Evolutionary conservation across 53 echinoderm and acorn worm genomes (phyloP).

Genomic region (Holothuria leucospilota): DNA sequence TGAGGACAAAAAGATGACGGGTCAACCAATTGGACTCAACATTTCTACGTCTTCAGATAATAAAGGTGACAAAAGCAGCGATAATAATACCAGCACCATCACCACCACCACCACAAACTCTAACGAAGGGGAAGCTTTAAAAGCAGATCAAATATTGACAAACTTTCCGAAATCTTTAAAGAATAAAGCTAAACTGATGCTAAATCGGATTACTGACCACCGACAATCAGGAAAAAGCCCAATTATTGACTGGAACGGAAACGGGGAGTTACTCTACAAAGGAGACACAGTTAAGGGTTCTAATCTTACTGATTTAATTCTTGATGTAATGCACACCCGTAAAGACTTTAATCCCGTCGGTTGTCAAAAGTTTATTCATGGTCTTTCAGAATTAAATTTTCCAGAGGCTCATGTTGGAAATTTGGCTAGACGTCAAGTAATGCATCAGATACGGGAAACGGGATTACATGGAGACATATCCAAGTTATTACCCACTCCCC

Average conservation of each 20-base stretch:
- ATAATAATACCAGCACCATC: too few relatives aligned
- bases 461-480: neutral
- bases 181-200: constrained; percentile 2
- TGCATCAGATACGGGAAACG: neutral
- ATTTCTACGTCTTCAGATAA: neutral
- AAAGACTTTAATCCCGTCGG: constrained; percentile 24
- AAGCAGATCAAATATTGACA: neutral
- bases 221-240: constrained; percentile 1
- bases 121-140: neutral
- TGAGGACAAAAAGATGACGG: too few relatives aligned
- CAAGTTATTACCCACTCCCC: constrained; percentile 13
- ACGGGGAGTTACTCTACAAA: neutral
- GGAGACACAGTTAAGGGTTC: constrained; percentile 2
- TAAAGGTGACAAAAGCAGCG: neutral
- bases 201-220: neutral
- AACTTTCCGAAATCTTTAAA: constrained; percentile 3
- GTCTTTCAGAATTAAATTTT: constrained; percentile 5
- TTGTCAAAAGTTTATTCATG: constrained; percentile 2
- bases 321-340: constrained; percentile 3
- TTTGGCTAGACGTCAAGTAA: neutral
- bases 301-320: constrained; percentile 11
- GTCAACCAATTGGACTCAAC: too few relatives aligned
- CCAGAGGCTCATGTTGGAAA: constrained; percentile 22
- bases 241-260: neutral
- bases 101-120: neutral